Base-by-base conservation (phyloP, 2,113 vertebrate species). In the Neolamprologus sp. region DNA sequence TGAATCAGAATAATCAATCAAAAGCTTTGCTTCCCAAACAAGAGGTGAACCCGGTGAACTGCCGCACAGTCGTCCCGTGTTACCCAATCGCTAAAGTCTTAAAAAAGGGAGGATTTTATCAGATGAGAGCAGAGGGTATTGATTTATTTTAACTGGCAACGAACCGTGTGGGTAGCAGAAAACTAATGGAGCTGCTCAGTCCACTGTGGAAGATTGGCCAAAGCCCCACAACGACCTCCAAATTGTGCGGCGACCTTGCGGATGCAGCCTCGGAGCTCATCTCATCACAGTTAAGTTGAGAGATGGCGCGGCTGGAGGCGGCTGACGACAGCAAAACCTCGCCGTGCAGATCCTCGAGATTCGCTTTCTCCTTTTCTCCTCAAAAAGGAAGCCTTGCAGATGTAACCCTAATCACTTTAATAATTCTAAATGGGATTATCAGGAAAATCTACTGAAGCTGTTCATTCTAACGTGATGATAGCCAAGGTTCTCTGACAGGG, bases 221-320 rank as follows among this genome's bases (percentile, higher is more conserved):
- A 85, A 88, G 85, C 85, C 85, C 87, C 85, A 73, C 17, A 87
- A 82, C 55, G 26, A 90, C 92, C 89, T 89, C 83, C 58, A 90
- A 53, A 89, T 37, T 78, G 86, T 37, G 86, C 4, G 57, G 17
- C 49, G 88, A 92, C 93, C 91, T 93, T 92, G 93, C 58, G 82
- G 58, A 37, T 2, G 87, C 81, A 63, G 89, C 91, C 85, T 84
- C 75, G 8, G 84, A 92, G 89, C 92, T 90, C 90, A 87, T 92
- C 86, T 86, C 90, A 85, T 88, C 88, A 84, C 83, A 42, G 82
- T 91, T 87, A 65, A 84, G 83, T 88, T 92, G 88, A 92, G 86
- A 57, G 89, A 89, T 85, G 90, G 58, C 11, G 71, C 33, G 81
- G 90, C 78, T 87, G 1, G 85, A 83, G 80, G 86, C n/a, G 33